Evolutionary conservation across 2,113 vertebrate genomes (phyloP).

Genomic region (Tupaia tana): DNA sequence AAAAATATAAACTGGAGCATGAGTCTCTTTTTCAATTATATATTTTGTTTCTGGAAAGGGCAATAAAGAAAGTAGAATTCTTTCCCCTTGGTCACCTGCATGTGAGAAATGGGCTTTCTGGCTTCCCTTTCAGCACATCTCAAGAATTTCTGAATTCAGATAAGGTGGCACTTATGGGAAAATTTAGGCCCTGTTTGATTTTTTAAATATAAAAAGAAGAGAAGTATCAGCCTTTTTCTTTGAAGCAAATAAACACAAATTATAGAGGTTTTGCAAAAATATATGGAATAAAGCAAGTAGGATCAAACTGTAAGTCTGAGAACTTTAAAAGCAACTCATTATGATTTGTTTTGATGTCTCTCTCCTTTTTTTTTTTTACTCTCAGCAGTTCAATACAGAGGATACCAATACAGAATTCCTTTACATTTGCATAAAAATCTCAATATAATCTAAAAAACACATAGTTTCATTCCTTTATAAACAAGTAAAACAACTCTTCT

Average conservation of each 20-base stretch:
- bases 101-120: not conserved
- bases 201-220: not conserved
- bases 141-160: not conserved
- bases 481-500: slow-evolving; percentile 25
- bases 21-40: not conserved
- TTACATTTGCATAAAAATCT: not conserved
- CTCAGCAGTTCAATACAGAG: slow-evolving; percentile 21
- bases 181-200: not conserved
- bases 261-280: not conserved
- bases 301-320: not conserved
- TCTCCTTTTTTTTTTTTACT: not conserved
- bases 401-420: not conserved
- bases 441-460: not conserved
- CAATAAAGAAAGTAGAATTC: not conserved
- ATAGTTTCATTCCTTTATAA: not conserved
- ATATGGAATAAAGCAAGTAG: slow-evolving; percentile 18
- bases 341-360: not conserved
- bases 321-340: not conserved
- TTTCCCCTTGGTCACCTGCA: not conserved
- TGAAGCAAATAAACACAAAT: not conserved
- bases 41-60: not conserved
- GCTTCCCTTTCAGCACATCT: not conserved
- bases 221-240: not conserved
- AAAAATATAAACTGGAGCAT: not conserved
- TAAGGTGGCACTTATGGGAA: not conserved